Percentiles rank a stretch among this genome's conserved stretches.
These are phyloP conservation scores for Campopleginae sp. DNA, from an alignment of 2,888 invertebrate genomes.

Conservation along the genomic window DNA sequence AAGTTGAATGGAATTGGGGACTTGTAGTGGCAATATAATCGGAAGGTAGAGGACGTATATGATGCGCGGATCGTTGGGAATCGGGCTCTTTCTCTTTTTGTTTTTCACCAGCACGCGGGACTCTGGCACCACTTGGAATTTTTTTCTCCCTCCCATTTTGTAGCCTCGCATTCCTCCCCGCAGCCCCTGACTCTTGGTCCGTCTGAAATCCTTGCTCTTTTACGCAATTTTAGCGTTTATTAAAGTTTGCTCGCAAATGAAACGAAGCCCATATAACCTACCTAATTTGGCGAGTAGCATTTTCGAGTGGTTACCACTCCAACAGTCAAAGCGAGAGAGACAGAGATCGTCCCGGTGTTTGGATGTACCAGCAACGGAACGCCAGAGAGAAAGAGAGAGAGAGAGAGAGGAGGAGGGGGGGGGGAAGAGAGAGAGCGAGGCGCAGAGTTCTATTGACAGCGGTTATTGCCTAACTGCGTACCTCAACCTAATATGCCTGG, in stretches of 20 bases:
- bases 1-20: constrained; percentile 46
- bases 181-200: constrained; percentile 68
- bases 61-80: constrained; percentile 50
- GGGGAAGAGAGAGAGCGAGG: constrained; percentile 69
- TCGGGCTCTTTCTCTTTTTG: constrained; percentile 25
- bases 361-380: constrained; percentile 51
- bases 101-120: neutral
- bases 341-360: constrained; percentile 70
- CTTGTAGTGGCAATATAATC: constrained; percentile 68
- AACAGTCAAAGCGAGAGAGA: constrained; percentile 70
- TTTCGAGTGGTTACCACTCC: constrained; percentile 84
- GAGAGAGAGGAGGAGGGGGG: constrained; percentile 48
- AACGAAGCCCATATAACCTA: constrained; percentile 85
- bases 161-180: neutral
- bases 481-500: constrained; percentile 84
- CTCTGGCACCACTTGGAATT: constrained; percentile 17
- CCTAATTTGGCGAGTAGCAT: constrained; percentile 85
- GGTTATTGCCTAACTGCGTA: constrained; percentile 85
- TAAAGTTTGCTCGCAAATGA: constrained; percentile 85
- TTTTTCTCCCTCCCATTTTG: neutral
- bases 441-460: constrained; percentile 84
- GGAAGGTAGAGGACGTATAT: constrained; percentile 57
- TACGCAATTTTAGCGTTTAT: constrained; percentile 85
- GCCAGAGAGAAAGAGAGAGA: constrained; percentile 53
- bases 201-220: constrained; percentile 85